Base-by-base conservation (phyloP, 2,113 vertebrate species). In the Cyprinodon tularosa region DNA sequence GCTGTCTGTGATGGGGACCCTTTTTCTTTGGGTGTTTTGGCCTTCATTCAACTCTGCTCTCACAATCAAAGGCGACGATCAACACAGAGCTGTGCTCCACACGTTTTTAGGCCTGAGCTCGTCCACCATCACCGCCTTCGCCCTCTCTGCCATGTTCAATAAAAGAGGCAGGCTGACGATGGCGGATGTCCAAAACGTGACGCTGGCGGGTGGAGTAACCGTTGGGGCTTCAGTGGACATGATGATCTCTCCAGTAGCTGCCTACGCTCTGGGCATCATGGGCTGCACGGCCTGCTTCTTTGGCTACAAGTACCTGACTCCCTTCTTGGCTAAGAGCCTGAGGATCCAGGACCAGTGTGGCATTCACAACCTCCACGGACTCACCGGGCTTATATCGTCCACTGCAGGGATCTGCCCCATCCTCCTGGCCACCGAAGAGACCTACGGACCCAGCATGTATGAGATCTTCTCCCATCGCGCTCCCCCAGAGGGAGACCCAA, bases 11-110 rank as follows among this genome's bases (percentile, higher is more conserved):
- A 48, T 95, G 77, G 95, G 95, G 13, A 94, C 84, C 0, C 82
- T 95, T 68, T 93, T 95, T 71, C 95, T 96, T 29, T 96, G 96
- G 95, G 94, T 96, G 15, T 96, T 96, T 85, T 96, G 95, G 95
- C 95, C 95, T 6, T 95, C 94, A 3, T 96, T 96, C 0, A 94
- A 95, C 88, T 94, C 95, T 0, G 86, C 94, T 2, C 86, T 94
- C 42, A 95, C 94, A 50, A 79, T 92, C 0, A 90, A 90, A 0
- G 94, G 93, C 0, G 91, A 94, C 1, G 92, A 92, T 42, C 96
- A 96, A 68, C 95, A 94, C 78, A 87, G 91, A 0, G 94, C 95
- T 1, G 80, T 95, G 39, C 89, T 96, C 6, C 95, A 95, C 92
- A 95, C 95, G 0, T 89, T 96, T 38, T 89, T 95, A 20, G 93